Conservation (phyloP, 2,888 invertebrate genomes). For the Hoplodrina ambigua region DNA sequence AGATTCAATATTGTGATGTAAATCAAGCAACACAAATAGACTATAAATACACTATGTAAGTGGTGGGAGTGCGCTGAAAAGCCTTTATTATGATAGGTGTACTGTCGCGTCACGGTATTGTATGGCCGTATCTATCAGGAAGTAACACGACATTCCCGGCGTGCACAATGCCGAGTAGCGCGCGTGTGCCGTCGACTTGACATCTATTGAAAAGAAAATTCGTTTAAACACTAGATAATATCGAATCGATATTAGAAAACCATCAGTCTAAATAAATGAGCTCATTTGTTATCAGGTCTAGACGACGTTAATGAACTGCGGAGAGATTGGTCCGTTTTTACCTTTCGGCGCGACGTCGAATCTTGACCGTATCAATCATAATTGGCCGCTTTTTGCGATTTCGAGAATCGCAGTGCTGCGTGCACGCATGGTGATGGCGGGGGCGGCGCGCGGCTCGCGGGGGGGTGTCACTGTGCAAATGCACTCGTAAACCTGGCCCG, state of each 20-base stretch:
- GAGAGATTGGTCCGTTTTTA: slow-evolving; percentile 74
- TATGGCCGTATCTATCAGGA: slow-evolving; percentile 63
- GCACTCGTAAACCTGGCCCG: slow-evolving; percentile 87
- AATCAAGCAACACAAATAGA: slow-evolving; percentile 37
- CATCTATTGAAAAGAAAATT: slow-evolving; percentile 51
- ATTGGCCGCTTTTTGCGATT: slow-evolving; percentile 84
- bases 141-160: slow-evolving; percentile 56
- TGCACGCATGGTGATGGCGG: slow-evolving; percentile 76
- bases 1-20: slow-evolving; percentile 48
- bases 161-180: slow-evolving; percentile 44
- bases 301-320: slow-evolving; percentile 68
- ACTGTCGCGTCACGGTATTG: slow-evolving; percentile 54
- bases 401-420: slow-evolving; percentile 80
- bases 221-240: slow-evolving; percentile 37
- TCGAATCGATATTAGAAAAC: slow-evolving; percentile 54
- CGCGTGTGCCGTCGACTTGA: slow-evolving; percentile 29
- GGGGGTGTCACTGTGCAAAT: slow-evolving; percentile 89
- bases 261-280: slow-evolving; percentile 42
- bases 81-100: slow-evolving; percentile 55
- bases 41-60: slow-evolving; percentile 12
- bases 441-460: slow-evolving; percentile 62
- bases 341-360: slow-evolving; percentile 73
- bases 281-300: slow-evolving; percentile 64
- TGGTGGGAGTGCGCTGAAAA: slow-evolving; percentile 46
- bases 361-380: slow-evolving; percentile 85